These are phyloP conservation scores for Leptoteleia sp. DNA, from an alignment of 1,140 invertebrate species.

Conservation along the genomic window DNA sequence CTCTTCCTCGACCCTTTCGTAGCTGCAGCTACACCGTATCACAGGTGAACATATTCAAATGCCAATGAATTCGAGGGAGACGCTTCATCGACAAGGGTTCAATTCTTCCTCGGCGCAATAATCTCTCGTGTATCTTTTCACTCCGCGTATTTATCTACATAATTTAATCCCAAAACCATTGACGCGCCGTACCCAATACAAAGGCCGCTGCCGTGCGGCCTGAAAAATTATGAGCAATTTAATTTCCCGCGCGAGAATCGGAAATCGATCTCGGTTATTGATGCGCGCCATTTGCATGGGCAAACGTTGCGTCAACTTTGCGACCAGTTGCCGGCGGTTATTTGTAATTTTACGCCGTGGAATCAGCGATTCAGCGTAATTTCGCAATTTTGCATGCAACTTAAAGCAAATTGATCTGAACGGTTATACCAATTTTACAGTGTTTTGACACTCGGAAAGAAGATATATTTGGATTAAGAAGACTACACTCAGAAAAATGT, in stretches of 20 bases:
- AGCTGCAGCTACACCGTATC: constrained; percentile 32
- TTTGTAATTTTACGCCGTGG: no score
- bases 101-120: constrained; percentile 60
- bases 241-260: constrained; percentile 13
- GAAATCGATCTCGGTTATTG: constrained; percentile 18
- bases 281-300: not conserved
- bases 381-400: no score
- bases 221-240: constrained; percentile 36
- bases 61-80: constrained; percentile 66
- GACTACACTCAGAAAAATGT: no score
- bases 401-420: no score
- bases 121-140: constrained; percentile 65
- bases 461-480: no score
- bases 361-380: no score
- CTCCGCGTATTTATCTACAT: constrained; percentile 61
- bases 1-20: constrained; percentile 57
- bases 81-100: constrained; percentile 65
- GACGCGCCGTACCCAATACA: constrained; percentile 25
- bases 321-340: not conserved
- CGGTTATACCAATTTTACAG: no score
- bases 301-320: not conserved
- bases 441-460: no score
- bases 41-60: constrained; percentile 71
- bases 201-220: constrained; percentile 7
- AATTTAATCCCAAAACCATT: constrained; percentile 54